These are phyloP conservation scores for Synergus gifuensis DNA, from an alignment of 2,888 invertebrate species.

Conservation along the genomic window DNA sequence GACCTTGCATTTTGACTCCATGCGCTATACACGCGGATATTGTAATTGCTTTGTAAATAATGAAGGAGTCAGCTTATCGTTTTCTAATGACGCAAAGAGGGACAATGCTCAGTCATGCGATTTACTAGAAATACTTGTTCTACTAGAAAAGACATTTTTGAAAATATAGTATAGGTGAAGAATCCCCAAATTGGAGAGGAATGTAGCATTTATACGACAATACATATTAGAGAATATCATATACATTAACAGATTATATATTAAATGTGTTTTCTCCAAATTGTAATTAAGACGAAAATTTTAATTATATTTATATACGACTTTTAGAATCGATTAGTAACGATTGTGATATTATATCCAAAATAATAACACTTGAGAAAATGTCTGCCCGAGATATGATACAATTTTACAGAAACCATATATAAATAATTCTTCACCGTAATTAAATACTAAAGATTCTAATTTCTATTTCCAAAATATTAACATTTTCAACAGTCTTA, in stretches of 20 bases:
- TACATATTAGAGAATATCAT: background rate
- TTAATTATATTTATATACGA: too few relatives aligned
- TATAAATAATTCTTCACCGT: background rate
- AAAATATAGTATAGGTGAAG: background rate
- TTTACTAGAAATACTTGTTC: constrained; percentile 47
- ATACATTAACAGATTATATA: background rate
- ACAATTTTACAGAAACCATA: background rate
- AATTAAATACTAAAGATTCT: background rate
- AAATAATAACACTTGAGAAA: background rate
- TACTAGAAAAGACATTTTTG: background rate
- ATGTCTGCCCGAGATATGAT: background rate
- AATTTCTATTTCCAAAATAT: background rate
- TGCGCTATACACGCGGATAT: constrained; percentile 50
- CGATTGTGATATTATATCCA: background rate
- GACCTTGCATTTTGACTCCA: constrained; percentile 54
- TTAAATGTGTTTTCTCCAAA: background rate
- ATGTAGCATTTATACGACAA: background rate
- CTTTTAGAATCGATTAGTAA: too few relatives aligned
- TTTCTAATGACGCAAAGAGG: constrained; percentile 60
- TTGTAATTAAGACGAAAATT: background rate
- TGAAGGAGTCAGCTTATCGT: constrained; percentile 62
- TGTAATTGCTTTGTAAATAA: constrained; percentile 64
- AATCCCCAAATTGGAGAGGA: background rate
- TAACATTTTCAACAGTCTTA: background rate
- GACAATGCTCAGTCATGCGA: constrained; percentile 56